Conservation (phyloP, 1,140 invertebrate species). For the Plectrocnemia conspersa region DNA sequence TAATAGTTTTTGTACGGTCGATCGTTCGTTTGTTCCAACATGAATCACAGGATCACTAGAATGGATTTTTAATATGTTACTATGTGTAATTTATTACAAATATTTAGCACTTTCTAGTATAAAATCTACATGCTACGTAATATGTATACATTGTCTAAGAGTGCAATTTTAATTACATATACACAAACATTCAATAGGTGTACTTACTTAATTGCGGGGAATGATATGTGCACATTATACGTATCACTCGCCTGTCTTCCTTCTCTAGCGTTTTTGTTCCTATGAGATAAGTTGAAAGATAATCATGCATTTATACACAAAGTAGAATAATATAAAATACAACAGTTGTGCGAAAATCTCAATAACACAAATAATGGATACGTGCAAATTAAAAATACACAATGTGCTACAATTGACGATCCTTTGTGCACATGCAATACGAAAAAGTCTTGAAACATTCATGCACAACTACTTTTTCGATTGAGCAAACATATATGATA, state of each 20-base stretch:
- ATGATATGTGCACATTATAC: slow-evolving; percentile 84
- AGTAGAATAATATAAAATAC: background rate
- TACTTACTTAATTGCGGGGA: slow-evolving; percentile 89
- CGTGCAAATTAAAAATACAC: background rate
- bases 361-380: background rate
- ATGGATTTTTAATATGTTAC: too few species aligned
- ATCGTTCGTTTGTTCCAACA: slow-evolving; percentile 78
- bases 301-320: slow-evolving; percentile 42
- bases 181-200: background rate
- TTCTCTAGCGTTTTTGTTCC: slow-evolving; percentile 55
- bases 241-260: slow-evolving; percentile 70
- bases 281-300: slow-evolving; percentile 45
- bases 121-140: too few species aligned
- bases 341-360: too few species aligned
- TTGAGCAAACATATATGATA: too few species aligned
- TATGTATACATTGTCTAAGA: too few species aligned
- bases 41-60: slow-evolving; percentile 84
- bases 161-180: background rate
- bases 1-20: slow-evolving; percentile 74
- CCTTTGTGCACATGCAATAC: too few species aligned
- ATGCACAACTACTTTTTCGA: slow-evolving; percentile 3
- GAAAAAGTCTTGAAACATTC: slow-evolving; percentile 1
- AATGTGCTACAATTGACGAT: slow-evolving; percentile 19
- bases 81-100: too few species aligned
- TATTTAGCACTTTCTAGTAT: too few species aligned